phyloP scores from a whole-genome alignment of 2,113 vertebrate species.

The Pollachius pollachius region DNA sequence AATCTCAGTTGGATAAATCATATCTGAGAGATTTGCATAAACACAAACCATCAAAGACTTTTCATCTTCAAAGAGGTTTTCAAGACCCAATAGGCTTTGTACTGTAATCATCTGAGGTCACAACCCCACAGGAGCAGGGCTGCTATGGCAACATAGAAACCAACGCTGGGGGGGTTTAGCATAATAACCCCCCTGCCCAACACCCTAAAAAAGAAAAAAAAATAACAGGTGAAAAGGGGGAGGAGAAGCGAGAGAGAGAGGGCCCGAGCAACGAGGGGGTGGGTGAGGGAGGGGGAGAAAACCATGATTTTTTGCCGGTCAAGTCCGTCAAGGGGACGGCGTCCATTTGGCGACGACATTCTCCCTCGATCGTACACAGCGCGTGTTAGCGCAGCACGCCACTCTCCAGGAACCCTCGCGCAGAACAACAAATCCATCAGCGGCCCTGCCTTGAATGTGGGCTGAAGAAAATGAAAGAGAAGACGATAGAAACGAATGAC shows the following conservation, averaged over 20 bases:
- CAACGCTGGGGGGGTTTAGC: conserved; percentile 99
- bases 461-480: too few relatives aligned
- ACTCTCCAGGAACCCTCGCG: too few relatives aligned
- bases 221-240: conserved; percentile 73
- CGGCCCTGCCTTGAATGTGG: conserved; percentile 10
- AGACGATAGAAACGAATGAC: conserved; percentile 39
- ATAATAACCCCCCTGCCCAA: conserved; percentile 88
- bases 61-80: conserved; percentile 99
- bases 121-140: conserved; percentile 99
- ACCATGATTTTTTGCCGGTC: conserved; percentile 64
- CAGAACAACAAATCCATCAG: neutral
- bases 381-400: neutral
- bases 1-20: conserved; percentile 99
- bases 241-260: conserved; percentile 12
- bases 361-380: neutral
- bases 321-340: conserved; percentile 45
- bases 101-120: conserved; percentile 99
- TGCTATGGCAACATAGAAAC: conserved; percentile 99
- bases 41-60: conserved; percentile 99
- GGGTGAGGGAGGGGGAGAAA: conserved; percentile 59
- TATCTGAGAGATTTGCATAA: conserved; percentile 99
- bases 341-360: conserved; percentile 35
- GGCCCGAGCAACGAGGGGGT: conserved; percentile 25
- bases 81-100: conserved; percentile 99
- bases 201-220: conserved; percentile 1